These are phyloP conservation scores for Seira sanloemensis DNA, from an alignment of 2,888 invertebrate species.

Conservation along the genomic window DNA sequence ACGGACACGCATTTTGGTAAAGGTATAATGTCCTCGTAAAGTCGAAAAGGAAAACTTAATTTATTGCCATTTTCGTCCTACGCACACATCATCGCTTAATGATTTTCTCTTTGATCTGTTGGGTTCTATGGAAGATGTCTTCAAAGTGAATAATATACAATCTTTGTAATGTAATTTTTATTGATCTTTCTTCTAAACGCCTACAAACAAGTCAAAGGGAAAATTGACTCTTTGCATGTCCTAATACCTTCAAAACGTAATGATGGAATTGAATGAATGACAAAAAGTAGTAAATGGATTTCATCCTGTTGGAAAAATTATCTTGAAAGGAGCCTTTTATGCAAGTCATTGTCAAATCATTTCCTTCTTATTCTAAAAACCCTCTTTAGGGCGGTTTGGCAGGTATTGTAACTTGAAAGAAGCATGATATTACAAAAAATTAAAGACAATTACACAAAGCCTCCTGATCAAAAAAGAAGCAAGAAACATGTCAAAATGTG, in stretches of 20 bases:
- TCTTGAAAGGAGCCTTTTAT: constrained; percentile 2
- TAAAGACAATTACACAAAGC: not conserved
- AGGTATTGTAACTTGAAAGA: not conserved
- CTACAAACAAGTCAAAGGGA: not conserved
- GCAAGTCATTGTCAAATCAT: constrained; percentile 62
- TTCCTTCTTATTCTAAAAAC: constrained; percentile 11
- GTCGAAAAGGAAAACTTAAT: not conserved
- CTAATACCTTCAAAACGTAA: not conserved
- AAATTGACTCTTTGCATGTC: not conserved
- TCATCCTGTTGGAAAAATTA: not conserved
- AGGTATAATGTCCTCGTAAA: not conserved
- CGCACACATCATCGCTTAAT: not conserved
- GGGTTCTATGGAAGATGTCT: not conserved
- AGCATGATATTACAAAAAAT: not conserved
- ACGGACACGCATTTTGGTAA: not conserved
- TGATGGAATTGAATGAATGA: not conserved
- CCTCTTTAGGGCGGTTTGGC: not conserved
- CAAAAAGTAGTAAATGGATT: not conserved
- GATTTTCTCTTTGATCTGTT: not conserved
- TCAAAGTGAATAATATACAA: not conserved
- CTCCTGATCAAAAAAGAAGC: too few species aligned
- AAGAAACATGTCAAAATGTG: not conserved
- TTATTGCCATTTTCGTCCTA: not conserved
- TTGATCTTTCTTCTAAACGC: not conserved
- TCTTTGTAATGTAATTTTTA: not conserved